phyloP scores from a whole-genome alignment of 2,888 invertebrate species.

The Tiphia femorata region DNA sequence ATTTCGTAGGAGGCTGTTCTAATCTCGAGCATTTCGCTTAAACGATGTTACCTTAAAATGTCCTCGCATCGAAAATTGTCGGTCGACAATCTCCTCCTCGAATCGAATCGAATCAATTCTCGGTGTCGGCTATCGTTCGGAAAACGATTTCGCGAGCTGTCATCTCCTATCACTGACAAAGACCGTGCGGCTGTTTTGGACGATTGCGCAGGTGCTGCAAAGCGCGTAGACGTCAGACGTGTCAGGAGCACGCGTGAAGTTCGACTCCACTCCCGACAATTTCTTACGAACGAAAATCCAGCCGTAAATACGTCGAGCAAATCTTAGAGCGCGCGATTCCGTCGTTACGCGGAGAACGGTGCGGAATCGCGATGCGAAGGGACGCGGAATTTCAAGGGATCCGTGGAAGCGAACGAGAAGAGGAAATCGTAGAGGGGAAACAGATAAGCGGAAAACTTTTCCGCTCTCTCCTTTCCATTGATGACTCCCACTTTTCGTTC shows the following conservation, averaged over 20 bases:
- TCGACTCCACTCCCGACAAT: conserved; percentile 37
- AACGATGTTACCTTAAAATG: no score
- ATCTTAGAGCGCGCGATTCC: conserved; percentile 15
- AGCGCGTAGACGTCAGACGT: conserved; percentile 22
- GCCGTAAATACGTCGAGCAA: conserved; percentile 7
- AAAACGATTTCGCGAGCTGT: conserved; percentile 19
- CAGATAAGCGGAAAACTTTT: no score
- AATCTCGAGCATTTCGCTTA: no score
- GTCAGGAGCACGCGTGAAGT: conserved; percentile 36
- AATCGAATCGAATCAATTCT: conserved; percentile 16
- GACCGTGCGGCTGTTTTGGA: conserved; percentile 21
- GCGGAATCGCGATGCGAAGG: not conserved
- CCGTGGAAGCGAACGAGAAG: not conserved
- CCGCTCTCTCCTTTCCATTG: no score
- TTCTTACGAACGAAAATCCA: conserved; percentile 11
- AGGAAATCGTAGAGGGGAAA: conserved; percentile 6
- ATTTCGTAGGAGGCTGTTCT: no score
- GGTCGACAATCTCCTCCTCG: no score
- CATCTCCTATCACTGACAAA: conserved; percentile 16
- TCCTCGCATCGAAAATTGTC: no score
- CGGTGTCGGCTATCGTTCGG: conserved; percentile 12
- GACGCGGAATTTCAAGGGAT: conserved; percentile 5
- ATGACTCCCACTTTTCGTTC: no score
- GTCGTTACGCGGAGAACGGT: conserved; percentile 18
- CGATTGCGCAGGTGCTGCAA: conserved; percentile 11